phyloP scores from a whole-genome alignment of 2,888 invertebrate species.

The Tetragnatha montana region DNA sequence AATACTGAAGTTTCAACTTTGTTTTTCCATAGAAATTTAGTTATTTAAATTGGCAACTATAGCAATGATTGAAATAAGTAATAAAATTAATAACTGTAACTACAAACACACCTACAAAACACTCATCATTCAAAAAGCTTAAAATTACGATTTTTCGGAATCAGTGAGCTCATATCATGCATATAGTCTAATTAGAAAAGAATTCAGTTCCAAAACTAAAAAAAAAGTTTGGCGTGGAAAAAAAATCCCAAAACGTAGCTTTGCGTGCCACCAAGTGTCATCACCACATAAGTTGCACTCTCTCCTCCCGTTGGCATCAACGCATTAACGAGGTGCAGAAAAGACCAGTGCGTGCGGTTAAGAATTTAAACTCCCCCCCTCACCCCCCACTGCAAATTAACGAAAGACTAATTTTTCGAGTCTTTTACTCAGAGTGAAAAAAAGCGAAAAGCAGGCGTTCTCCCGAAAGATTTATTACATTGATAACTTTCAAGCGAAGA shows the following conservation, averaged over 20 bases:
- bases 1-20: too few relatives aligned
- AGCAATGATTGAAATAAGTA: too few relatives aligned
- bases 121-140: too few relatives aligned
- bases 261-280: conserved; percentile 22
- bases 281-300: conserved; percentile 7
- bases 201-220: background rate
- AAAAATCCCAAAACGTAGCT: background rate
- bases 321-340: conserved; percentile 25
- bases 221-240: background rate
- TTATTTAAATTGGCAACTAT: too few relatives aligned
- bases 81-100: too few relatives aligned
- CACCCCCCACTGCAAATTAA: conserved; percentile 56
- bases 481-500: conserved; percentile 67
- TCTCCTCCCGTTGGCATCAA: conserved; percentile 17
- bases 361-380: conserved; percentile 28
- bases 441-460: conserved; percentile 7
- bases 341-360: conserved; percentile 30
- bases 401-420: conserved; percentile 65
- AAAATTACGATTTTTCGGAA: too few relatives aligned
- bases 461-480: conserved; percentile 66
- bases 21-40: too few relatives aligned
- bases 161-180: too few relatives aligned
- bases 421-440: conserved; percentile 4
- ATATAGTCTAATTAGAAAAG: background rate
- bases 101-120: too few relatives aligned